Base-by-base conservation (phyloP, 1,140 invertebrate species). In the Anagrus nilaparvatae region DNA sequence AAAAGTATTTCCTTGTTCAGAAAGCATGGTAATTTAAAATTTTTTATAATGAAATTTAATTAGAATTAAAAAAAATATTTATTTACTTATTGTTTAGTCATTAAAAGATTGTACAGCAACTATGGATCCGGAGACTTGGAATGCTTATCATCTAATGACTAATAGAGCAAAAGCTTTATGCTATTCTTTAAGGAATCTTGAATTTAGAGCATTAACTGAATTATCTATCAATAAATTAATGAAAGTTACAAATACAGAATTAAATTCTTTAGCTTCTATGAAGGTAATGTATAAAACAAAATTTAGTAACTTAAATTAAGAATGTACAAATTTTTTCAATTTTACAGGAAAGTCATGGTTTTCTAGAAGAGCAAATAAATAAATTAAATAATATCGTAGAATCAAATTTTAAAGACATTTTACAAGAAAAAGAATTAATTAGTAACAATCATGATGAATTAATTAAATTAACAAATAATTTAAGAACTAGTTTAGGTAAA, bases 91-190 rank as follows among this genome's bases (percentile, higher is more conserved):
- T n/a, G n/a, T 48, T 40, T 48, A 77, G 75, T 60, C 65, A 9
- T 47, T 79, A 27, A 67, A 63, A 51, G 73, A 79, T 34, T 84
- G 80, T 56, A 84, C 79, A 12, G 69, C 56, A 6, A 55, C 69
- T 13, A 84, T 84, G 79, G 77, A 81, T 59, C 55, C 72, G 19
- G 74, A 78, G 50, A 77, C 73, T 19, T 82, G 80, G 80, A 82
- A 81, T 59, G 72, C 75, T 5, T 84, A 82, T 54, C 78, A 81
- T 55, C 67, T 82, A 38, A 77, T 84, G 58, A 75, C 71, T 42
- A 82, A 81, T 50, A 58, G 80, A 57, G 79, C 78, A 3, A 58
- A 77, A 41, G 78, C 79, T 29, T 75, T 84, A 39, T 84, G 81
- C 55, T 80, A 80, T 54, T 61, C 74, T 24, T 65, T 74, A 16